Percentiles rank a stretch among this genome's conserved stretches.
These are phyloP conservation scores for Kradibia gibbosae DNA, from an alignment of 1,140 invertebrate species.

Conservation along the genomic window DNA sequence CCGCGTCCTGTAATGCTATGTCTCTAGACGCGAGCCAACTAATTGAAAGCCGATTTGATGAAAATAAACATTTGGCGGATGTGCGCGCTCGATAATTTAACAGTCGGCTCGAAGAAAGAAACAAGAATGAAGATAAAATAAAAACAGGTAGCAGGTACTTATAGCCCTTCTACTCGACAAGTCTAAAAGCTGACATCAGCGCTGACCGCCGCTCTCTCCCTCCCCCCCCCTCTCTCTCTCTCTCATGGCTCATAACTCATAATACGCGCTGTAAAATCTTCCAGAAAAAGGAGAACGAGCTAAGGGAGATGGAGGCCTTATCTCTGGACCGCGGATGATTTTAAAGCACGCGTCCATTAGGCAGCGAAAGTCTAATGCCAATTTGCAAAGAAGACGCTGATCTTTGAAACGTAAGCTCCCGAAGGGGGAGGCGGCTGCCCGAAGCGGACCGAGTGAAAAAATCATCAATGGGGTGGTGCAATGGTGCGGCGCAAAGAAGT, in stretches of 20 bases:
- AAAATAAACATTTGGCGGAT: too few relatives aligned
- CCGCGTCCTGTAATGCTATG: too few relatives aligned
- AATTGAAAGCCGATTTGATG: too few relatives aligned
- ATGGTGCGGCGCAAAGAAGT: too few relatives aligned
- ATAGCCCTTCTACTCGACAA: not conserved
- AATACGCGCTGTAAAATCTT: not conserved
- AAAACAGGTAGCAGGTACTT: not conserved
- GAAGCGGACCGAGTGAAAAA: too few relatives aligned
- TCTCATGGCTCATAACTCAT: not conserved
- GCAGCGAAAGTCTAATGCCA: constrained; percentile 1
- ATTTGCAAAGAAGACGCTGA: constrained; percentile 20
- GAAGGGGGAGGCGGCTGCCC: not conserved
- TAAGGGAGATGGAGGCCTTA: not conserved
- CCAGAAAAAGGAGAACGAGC: not conserved
- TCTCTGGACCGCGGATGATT: constrained; percentile 4
- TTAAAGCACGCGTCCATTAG: not conserved
- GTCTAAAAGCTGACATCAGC: not conserved
- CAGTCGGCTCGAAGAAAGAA: not conserved
- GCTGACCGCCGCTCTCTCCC: not conserved
- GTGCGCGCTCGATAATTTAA: not conserved
- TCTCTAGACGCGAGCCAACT: too few relatives aligned
- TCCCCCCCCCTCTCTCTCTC: not conserved
- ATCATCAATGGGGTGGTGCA: not conserved
- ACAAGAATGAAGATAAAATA: too few relatives aligned
- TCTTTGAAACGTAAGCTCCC: not conserved